These are phyloP conservation scores for Vireo griseus DNA, from an alignment of 2,797 vertebrate genomes.

Conservation along the genomic window DNA sequence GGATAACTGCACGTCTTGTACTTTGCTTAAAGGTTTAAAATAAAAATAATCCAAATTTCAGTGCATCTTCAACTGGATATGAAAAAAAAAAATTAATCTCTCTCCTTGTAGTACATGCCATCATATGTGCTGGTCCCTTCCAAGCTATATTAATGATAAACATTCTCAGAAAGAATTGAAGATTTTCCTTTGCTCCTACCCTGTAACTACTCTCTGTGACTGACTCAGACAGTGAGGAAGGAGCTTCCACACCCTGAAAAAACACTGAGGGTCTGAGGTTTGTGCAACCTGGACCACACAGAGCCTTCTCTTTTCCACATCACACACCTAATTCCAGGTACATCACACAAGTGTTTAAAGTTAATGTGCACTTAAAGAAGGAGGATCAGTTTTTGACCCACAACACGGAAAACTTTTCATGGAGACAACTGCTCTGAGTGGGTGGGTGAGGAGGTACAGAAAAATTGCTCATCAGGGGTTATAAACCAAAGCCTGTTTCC, in stretches of 20 bases:
- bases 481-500: background rate
- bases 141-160: background rate
- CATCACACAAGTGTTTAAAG: background rate
- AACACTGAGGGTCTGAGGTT: background rate
- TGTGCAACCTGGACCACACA: background rate
- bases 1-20: background rate
- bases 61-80: background rate
- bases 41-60: background rate
- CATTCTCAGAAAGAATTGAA: background rate
- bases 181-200: background rate
- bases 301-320: background rate
- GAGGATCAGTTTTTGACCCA: background rate
- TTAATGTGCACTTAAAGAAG: background rate
- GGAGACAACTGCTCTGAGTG: background rate
- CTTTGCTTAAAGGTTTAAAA: background rate
- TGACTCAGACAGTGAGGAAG: background rate
- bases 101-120: background rate
- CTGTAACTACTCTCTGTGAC: fast-evolving
- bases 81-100: background rate
- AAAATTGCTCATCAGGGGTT: background rate
- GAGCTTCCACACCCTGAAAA: fast-evolving
- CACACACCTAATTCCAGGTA: background rate
- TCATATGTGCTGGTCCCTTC: background rate
- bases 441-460: background rate
- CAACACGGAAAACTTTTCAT: background rate